These are phyloP conservation scores for Musca domestica DNA, from an alignment of 1,140 invertebrate species.

Conservation along the genomic window DNA sequence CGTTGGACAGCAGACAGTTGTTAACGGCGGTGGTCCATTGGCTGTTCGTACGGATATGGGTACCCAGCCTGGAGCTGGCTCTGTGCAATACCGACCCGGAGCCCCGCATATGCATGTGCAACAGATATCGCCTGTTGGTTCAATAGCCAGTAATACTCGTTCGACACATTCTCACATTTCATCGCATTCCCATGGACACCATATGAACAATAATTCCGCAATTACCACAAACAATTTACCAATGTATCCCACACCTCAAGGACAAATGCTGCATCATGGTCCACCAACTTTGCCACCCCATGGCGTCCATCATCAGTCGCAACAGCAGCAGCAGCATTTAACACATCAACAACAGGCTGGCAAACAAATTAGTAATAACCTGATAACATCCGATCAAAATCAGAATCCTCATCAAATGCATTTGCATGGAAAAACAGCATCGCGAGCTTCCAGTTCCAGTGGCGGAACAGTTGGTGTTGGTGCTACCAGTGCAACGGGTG, in stretches of 20 bases:
- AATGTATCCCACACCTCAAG: conserved; percentile 18
- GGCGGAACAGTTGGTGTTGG: conserved; percentile 31
- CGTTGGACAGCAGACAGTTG: neutral
- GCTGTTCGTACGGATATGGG: conserved; percentile 46
- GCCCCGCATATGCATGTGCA: conserved; percentile 33
- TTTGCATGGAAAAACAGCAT: conserved; percentile 40
- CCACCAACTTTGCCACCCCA: neutral
- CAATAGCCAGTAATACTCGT: conserved; percentile 44
- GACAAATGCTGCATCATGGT: conserved; percentile 9
- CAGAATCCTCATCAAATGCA: conserved; percentile 46
- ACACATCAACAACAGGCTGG: conserved; percentile 29
- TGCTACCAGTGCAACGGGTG: neutral
- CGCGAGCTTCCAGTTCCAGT: conserved; percentile 45
- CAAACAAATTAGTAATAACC: conserved; percentile 26
- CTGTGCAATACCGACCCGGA: conserved; percentile 14
- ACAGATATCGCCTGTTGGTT: conserved; percentile 52
- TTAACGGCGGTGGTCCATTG: conserved; percentile 35
- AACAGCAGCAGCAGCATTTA: conserved; percentile 27
- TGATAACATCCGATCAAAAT: conserved; percentile 38
- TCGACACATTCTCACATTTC: conserved; percentile 45
- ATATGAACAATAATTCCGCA: conserved; percentile 30
- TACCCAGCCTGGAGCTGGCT: neutral
- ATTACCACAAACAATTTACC: conserved; percentile 29
- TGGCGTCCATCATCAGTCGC: too few species aligned
- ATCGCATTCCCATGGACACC: conserved; percentile 24